Percentiles rank a stretch among this genome's conserved stretches.
phyloP scores from a whole-genome alignment of 2,113 vertebrate species.

The Gnathonemus echidnorhynchus region DNA sequence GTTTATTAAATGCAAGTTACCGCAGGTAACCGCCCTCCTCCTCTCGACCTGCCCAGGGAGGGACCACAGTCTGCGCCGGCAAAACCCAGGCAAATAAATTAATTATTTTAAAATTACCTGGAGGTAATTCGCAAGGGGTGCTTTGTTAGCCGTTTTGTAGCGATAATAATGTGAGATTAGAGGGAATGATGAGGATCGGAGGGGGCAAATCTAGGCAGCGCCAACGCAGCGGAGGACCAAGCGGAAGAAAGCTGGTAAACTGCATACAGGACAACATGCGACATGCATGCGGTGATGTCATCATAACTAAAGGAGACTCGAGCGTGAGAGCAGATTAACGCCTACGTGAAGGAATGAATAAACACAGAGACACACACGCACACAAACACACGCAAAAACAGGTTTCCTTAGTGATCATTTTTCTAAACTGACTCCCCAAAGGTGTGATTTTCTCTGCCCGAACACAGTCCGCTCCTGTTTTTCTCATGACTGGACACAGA shows the following conservation, averaged over 20 bases:
- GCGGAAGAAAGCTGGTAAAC: background rate
- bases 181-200: background rate
- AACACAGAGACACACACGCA: background rate
- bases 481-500: background rate
- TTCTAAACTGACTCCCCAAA: background rate
- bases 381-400: background rate
- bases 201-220: background rate
- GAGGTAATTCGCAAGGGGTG: background rate
- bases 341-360: background rate
- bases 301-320: background rate
- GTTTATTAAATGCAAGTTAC: conserved; percentile 23
- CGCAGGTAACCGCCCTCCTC: background rate
- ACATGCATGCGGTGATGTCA: background rate
- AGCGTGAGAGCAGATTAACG: background rate
- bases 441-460: background rate
- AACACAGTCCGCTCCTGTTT: background rate
- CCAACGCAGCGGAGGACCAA: background rate
- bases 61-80: background rate
- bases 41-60: background rate
- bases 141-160: background rate
- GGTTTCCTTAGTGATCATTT: background rate
- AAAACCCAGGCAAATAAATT: background rate
- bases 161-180: background rate
- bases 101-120: background rate
- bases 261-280: background rate